A percentile compares a stretch with the other conserved stretches of the same genome.
Conservation (phyloP, 2,797 vertebrate species). For the Thalassophryne amazonica region DNA sequence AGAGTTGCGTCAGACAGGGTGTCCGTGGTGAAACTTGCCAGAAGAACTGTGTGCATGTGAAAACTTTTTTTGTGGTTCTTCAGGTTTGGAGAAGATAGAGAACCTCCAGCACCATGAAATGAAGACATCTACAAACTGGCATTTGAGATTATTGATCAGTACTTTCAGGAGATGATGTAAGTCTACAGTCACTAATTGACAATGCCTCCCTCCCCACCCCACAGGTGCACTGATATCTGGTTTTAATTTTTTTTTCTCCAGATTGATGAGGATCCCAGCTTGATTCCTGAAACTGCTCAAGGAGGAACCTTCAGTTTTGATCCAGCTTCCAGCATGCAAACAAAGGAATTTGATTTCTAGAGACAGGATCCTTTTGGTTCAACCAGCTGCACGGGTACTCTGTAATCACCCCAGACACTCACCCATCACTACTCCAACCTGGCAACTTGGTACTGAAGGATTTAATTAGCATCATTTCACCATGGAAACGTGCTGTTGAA, state of each 20-base stretch:
- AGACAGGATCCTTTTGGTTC: slow-evolving; percentile 74
- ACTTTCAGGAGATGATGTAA: slow-evolving; percentile 99
- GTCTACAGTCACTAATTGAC: slow-evolving; percentile 50
- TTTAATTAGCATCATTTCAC: slow-evolving; percentile 55
- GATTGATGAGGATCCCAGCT: slow-evolving; percentile 96
- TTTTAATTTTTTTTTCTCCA: too few relatives aligned
- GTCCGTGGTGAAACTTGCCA: background rate
- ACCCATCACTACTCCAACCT: slow-evolving; percentile 68
- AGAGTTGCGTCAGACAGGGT: too few relatives aligned
- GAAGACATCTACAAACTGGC: slow-evolving; percentile 99
- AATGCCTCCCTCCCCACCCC: too few relatives aligned
- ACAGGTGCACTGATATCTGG: too few relatives aligned
- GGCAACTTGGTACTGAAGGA: slow-evolving; percentile 70
- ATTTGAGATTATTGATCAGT: slow-evolving; percentile 99
- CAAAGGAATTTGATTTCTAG: slow-evolving; percentile 98
- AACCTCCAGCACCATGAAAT: slow-evolving; percentile 98
- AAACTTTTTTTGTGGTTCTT: background rate
- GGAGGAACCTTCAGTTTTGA: slow-evolving; percentile 98
- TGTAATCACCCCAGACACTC: slow-evolving; percentile 66
- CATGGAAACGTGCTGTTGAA: slow-evolving; percentile 65
- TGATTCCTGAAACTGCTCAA: slow-evolving; percentile 96
- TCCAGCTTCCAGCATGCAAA: slow-evolving; percentile 94
- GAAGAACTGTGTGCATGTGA: background rate
- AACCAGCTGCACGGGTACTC: slow-evolving; percentile 80
- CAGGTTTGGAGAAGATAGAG: slow-evolving; percentile 98